Evolutionary conservation across 1,140 invertebrate genomes (phyloP).

Genomic region (Drosophila arawakana): DNA sequence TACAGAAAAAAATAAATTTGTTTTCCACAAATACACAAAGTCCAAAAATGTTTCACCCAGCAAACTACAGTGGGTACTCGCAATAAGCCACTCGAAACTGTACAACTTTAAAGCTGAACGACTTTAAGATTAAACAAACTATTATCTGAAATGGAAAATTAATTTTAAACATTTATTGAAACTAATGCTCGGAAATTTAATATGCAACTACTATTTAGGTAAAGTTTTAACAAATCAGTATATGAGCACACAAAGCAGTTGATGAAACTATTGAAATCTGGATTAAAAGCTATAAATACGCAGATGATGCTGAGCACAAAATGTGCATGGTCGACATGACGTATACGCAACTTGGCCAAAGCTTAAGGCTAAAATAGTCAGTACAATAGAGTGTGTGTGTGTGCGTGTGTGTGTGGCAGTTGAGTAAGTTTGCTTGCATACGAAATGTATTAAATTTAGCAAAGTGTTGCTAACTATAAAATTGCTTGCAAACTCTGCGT

Average conservation of each 20-base stretch:
- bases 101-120: too few relatives aligned
- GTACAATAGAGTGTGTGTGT: conserved; percentile 8
- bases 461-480: conserved; percentile 26
- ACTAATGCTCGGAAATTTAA: background rate
- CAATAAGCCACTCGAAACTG: background rate
- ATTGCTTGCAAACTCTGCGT: conserved; percentile 25
- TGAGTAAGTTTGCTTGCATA: background rate
- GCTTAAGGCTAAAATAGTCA: conserved; percentile 21
- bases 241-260: background rate
- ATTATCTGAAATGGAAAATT: too few relatives aligned
- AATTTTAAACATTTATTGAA: too few relatives aligned
- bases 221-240: background rate
- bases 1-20: background rate
- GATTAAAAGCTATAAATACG: conserved; percentile 3
- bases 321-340: conserved; percentile 5
- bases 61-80: background rate
- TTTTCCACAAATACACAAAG: conserved; percentile 11
- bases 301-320: background rate
- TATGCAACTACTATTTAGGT: background rate
- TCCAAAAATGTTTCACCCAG: conserved; percentile 1
- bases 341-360: conserved; percentile 19
- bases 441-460: conserved; percentile 18
- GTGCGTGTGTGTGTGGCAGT: conserved; percentile 7
- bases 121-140: background rate
- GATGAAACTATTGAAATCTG: conserved; percentile 1